A percentile compares a stretch with the other conserved stretches of the same genome.
Conservation (phyloP, 2,888 invertebrate species). For the Timandra comae region DNA sequence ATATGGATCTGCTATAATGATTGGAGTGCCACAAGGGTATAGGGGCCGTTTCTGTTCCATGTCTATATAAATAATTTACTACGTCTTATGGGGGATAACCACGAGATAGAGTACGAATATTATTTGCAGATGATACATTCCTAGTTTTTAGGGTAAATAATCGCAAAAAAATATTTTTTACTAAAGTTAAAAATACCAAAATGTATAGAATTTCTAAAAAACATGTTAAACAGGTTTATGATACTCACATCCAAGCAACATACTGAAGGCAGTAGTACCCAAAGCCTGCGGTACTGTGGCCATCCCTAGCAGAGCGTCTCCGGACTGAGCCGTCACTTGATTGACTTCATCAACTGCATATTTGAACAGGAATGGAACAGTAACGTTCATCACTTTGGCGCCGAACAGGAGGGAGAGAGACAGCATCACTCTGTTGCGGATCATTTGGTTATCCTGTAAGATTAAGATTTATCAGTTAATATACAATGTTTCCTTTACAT, state of each 20-base stretch:
- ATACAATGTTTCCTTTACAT: background rate
- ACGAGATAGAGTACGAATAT: too few species aligned
- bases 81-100: too few species aligned
- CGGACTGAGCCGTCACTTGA: conserved; percentile 56
- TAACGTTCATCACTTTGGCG: conserved; percentile 92
- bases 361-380: conserved; percentile 97
- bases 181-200: too few species aligned
- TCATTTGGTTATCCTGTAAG: conserved; percentile 82
- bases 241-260: conserved; percentile 91
- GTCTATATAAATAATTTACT: too few species aligned
- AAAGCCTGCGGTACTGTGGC: conserved; percentile 88
- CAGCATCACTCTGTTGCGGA: conserved; percentile 86
- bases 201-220: too few species aligned
- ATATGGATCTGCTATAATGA: too few species aligned
- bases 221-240: too few species aligned
- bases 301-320: conserved; percentile 81
- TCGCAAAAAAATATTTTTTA: too few species aligned
- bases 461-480: background rate
- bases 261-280: conserved; percentile 84
- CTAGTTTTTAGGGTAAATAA: too few species aligned
- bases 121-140: too few species aligned
- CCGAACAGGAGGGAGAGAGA: conserved; percentile 88
- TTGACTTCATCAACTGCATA: conserved; percentile 94
- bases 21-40: too few species aligned
- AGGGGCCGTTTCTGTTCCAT: too few species aligned